phyloP scores from a whole-genome alignment of 2,888 invertebrate species.

The Drosophila stalkeri region DNA sequence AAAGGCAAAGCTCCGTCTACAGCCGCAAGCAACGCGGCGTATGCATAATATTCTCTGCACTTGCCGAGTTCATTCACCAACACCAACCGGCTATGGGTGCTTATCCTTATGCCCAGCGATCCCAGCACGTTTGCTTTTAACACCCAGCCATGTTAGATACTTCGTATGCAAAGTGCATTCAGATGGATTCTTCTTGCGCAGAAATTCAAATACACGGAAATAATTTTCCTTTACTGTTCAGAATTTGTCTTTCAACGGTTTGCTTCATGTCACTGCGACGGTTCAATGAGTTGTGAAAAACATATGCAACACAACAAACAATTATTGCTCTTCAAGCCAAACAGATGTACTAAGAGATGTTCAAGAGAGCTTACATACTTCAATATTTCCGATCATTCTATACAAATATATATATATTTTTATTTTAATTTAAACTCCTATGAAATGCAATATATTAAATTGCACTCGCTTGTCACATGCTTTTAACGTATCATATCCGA shows the following conservation, averaged over 20 bases:
- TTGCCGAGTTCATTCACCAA: slow-evolving; percentile 45
- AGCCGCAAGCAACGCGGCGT: slow-evolving; percentile 24
- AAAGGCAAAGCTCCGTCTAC: slow-evolving; percentile 25
- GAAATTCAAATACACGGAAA: slow-evolving; percentile 19
- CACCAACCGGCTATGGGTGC: slow-evolving; percentile 6
- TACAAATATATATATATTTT: background rate
- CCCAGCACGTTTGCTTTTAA: slow-evolving; percentile 31
- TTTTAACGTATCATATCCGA: background rate
- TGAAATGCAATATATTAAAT: too few relatives aligned
- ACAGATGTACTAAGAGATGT: background rate
- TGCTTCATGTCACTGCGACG: background rate
- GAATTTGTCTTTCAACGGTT: slow-evolving; percentile 13
- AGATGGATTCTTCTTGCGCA: background rate
- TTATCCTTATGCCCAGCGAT: background rate
- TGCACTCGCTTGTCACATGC: too few relatives aligned
- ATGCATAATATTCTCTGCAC: slow-evolving; percentile 50
- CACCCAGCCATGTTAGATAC: background rate
- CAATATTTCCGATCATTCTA: background rate
- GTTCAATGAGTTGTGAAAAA: slow-evolving; percentile 8
- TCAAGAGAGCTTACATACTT: background rate
- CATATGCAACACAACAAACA: background rate
- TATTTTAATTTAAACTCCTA: too few relatives aligned
- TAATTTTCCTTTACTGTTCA: slow-evolving; percentile 19
- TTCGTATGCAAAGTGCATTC: slow-evolving; percentile 22
- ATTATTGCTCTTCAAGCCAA: background rate